Base-by-base conservation (phyloP, 2,113 vertebrate genomes). In the Eclectus roratus region DNA sequence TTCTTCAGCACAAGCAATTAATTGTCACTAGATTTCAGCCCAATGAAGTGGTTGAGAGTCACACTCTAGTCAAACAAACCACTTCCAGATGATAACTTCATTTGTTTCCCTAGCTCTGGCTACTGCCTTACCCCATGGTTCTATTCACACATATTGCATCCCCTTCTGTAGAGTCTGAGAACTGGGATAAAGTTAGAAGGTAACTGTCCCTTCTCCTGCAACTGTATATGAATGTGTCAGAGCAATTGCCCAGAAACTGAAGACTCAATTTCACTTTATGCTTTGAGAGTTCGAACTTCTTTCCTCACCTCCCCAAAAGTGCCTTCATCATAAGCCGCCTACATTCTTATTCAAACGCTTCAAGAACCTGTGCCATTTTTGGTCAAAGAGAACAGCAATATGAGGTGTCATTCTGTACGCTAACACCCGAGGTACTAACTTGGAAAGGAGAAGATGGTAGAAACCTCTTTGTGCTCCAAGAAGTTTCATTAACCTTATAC, bases 141-240 rank as follows among this genome's bases (percentile, higher is more conserved):
- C 1, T 1, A 33, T 11, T 56, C 19, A 27, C 3, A 2, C 1
- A 6, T 33, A 3, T 20, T 64, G 13, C 47, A 80, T 0, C 0
- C 0, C 4, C 4, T 12, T 84, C 37, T 21, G 35, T 4, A 27
- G 17, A 80, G 25, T 53, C 7, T 49, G 31, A 81, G 61, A 63
- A 55, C 41, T 23, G 25, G 33, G 11, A 37, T 17, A 25, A 71
- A 49, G 46, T 31, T 27, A 63, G 1, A 6, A 77, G 55, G 55
- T 5, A 52, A 17, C 37, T 78, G 49, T 44, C 9, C 27, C 25
- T 13, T 13, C 17, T 65, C 49, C 41, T 73, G 49, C 73, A 78
- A 81, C 33, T 28, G 3, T 18, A 13, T 11, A 44, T 31, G 44
- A 65, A 60, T n/a, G 8, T 28, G 64, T 56, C 84, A 74, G 31